These are phyloP conservation scores for Sialis fuliginosa DNA, from an alignment of 2,888 invertebrate genomes.

Conservation along the genomic window DNA sequence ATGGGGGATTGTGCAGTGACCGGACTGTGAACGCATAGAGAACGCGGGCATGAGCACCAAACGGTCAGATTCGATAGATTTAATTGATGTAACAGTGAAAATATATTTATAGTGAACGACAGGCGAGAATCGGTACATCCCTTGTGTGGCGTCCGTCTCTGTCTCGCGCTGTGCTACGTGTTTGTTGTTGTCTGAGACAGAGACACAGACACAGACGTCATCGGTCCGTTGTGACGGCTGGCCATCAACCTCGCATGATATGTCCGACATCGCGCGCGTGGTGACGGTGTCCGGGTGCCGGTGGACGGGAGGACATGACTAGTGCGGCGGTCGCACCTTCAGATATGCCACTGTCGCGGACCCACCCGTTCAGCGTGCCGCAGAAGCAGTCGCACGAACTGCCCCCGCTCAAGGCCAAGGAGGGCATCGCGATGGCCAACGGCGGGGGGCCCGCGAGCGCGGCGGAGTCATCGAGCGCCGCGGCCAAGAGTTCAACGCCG, in stretches of 20 bases:
- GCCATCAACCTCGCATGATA: conserved; percentile 18
- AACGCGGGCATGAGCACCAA: too few species aligned
- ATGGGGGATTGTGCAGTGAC: too few species aligned
- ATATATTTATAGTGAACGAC: too few species aligned
- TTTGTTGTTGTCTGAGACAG: too few species aligned
- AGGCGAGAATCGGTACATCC: too few species aligned
- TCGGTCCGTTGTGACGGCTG: conserved; percentile 20
- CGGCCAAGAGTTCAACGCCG: conserved; percentile 20
- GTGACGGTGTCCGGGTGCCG: conserved; percentile 5
- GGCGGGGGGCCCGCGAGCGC: conserved; percentile 27
- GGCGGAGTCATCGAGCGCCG: conserved; percentile 29
- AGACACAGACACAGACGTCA: too few species aligned
- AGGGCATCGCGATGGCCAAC: conserved; percentile 26
- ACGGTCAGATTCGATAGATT: too few species aligned
- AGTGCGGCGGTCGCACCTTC: conserved; percentile 23
- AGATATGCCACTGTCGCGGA: conserved; percentile 30
- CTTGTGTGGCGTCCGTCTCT: too few species aligned
- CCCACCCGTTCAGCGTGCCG: conserved; percentile 26
- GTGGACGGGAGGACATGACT: conserved; percentile 21
- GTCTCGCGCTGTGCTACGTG: too few species aligned
- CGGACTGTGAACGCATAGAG: too few species aligned
- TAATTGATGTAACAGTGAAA: too few species aligned
- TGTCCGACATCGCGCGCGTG: neutral
- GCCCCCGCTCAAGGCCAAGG: conserved; percentile 24
- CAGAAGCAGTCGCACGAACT: conserved; percentile 17